phyloP scores from a whole-genome alignment of 2,113 vertebrate genomes.

The Pachycephala philippinensis region DNA sequence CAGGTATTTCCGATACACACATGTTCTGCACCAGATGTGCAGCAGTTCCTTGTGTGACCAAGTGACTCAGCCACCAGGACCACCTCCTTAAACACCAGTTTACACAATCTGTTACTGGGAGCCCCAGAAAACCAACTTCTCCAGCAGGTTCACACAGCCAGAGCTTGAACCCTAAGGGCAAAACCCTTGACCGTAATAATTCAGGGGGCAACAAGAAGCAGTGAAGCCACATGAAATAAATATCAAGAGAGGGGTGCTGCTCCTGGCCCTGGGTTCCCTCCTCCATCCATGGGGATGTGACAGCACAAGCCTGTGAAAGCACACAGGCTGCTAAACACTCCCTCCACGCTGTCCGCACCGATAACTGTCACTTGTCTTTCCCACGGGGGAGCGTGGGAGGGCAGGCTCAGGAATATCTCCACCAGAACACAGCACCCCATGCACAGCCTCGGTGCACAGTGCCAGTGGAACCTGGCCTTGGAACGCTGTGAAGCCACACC shows the following conservation, averaged over 20 bases:
- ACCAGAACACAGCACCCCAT: not conserved
- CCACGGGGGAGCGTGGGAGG: not conserved
- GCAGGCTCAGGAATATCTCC: not conserved
- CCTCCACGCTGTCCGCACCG: not conserved
- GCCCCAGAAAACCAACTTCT: not conserved
- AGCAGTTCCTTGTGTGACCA: not conserved
- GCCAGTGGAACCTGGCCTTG: not conserved
- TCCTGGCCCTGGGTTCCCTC: not conserved
- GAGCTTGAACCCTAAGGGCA: not conserved
- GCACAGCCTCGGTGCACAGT: rapidly evolving
- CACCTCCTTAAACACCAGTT: not conserved
- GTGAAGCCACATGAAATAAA: not conserved
- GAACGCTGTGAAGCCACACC: not conserved
- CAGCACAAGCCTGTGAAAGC: not conserved
- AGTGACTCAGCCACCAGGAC: not conserved
- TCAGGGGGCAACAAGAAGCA: not conserved
- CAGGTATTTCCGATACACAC: not conserved
- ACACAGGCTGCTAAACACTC: not conserved
- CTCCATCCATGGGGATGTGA: not conserved
- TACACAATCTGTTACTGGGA: not conserved
- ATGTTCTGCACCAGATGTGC: not conserved
- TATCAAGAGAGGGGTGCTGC: not conserved
- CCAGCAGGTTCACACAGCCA: not conserved
- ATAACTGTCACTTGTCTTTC: not conserved
- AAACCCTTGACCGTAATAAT: not conserved